A percentile compares a stretch with the other conserved stretches of the same genome.
phyloP scores from a whole-genome alignment of 2,888 invertebrate genomes.

The Standfussiana lucernea region DNA sequence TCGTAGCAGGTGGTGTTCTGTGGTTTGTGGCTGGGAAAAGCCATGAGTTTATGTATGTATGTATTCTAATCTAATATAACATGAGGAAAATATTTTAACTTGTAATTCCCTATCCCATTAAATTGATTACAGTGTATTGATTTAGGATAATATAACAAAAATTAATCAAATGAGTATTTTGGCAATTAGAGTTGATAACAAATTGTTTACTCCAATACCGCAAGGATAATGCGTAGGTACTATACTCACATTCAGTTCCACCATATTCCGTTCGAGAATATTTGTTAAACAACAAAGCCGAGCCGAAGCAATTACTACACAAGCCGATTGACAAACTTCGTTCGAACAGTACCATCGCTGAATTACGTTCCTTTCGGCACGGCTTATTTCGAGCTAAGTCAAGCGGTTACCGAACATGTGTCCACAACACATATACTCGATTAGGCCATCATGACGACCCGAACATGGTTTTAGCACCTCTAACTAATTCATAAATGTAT shows the following conservation, averaged over 20 bases:
- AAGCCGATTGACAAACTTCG: background rate
- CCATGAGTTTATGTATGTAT: too few species aligned
- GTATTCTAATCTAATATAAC: conserved; percentile 1
- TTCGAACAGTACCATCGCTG: background rate
- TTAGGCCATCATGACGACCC: background rate
- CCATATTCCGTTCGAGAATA: background rate
- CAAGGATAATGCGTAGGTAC: background rate
- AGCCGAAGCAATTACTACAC: background rate
- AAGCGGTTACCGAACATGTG: background rate
- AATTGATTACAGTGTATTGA: background rate
- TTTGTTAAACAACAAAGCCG: background rate
- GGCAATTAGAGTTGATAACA: background rate
- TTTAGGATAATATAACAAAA: background rate
- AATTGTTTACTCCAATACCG: background rate
- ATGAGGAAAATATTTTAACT: background rate
- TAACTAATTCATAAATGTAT: conserved; percentile 7
- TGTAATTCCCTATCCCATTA: background rate
- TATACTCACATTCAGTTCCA: background rate
- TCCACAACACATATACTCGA: background rate
- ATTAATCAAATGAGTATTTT: background rate
- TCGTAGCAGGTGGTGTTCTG: too few species aligned
- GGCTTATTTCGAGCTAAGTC: background rate
- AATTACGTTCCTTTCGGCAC: background rate
- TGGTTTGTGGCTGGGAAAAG: too few species aligned
- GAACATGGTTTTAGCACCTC: background rate